Conservation (phyloP, 2,113 vertebrate species). For the Emydura subglobosa region DNA sequence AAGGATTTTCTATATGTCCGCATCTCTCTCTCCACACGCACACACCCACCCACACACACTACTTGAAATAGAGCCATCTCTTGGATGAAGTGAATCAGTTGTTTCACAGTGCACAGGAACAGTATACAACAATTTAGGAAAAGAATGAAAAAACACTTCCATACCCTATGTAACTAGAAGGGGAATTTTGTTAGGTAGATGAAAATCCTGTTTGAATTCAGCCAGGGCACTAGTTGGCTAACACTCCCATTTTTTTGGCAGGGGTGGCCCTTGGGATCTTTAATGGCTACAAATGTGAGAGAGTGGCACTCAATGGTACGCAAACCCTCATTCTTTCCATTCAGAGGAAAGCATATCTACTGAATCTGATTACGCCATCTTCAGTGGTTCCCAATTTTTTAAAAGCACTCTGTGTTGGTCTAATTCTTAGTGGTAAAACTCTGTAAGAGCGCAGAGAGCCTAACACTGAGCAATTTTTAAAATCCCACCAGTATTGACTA, state of each 20-base stretch:
- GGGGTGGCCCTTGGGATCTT: not conserved
- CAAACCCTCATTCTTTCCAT: not conserved
- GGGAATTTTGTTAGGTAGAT: not conserved
- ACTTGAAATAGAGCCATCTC: not conserved
- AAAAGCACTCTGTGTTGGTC: not conserved
- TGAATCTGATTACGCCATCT: not conserved
- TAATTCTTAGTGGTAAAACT: rapidly evolving
- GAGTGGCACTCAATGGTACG: not conserved
- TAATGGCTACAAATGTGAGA: not conserved
- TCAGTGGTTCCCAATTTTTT: not conserved
- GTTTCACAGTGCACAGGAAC: not conserved
- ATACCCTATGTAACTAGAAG: not conserved
- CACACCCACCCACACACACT: not conserved
- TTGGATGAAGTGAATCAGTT: not conserved
- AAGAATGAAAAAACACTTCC: not conserved
- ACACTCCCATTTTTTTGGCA: not conserved
- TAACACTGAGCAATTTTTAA: not conserved
- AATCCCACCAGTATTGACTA: not conserved
- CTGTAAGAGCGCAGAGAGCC: rapidly evolving
- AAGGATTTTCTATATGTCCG: not conserved
- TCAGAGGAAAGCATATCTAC: not conserved
- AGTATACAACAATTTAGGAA: not conserved
- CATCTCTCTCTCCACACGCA: not conserved
- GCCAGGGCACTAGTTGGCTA: not conserved
- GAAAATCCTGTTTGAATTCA: not conserved